Evolutionary conservation across 2,797 vertebrate genomes (phyloP).

Genomic region (Propithecus deckenii): DNA sequence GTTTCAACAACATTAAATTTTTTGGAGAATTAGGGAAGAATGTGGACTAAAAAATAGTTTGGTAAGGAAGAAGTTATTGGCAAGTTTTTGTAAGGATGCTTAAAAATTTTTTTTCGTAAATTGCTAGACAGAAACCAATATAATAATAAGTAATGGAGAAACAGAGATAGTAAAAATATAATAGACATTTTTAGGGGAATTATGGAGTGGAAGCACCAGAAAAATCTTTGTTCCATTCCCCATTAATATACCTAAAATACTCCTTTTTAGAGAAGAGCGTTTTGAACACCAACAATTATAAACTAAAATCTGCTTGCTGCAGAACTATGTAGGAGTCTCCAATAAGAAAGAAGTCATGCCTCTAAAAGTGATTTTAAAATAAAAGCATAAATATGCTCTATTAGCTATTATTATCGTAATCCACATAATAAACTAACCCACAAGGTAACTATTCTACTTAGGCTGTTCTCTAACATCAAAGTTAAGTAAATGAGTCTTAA

Average conservation of each 20-base stretch:
- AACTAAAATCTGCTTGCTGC: background rate
- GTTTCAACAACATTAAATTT: background rate
- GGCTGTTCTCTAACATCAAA: background rate
- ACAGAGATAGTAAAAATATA: background rate
- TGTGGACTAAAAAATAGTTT: background rate
- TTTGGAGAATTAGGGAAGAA: background rate
- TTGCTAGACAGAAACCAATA: background rate
- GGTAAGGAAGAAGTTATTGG: background rate
- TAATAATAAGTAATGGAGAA: background rate
- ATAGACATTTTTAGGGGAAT: background rate
- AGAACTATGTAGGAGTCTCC: background rate
- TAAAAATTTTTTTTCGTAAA: background rate
- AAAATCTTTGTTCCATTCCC: background rate
- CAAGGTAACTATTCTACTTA: background rate
- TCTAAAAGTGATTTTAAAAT: slow-evolving; percentile 13
- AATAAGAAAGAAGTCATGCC: background rate
- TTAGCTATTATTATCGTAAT: background rate
- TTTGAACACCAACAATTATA: background rate
- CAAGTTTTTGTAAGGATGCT: background rate
- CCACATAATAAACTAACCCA: background rate
- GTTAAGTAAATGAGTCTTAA: background rate
- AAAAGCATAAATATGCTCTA: background rate
- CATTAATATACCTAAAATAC: background rate
- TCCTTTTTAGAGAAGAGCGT: background rate
- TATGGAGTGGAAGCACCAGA: background rate